Conservation (phyloP, 2,797 vertebrate species). For the Urocyon cinereoargenteus region DNA sequence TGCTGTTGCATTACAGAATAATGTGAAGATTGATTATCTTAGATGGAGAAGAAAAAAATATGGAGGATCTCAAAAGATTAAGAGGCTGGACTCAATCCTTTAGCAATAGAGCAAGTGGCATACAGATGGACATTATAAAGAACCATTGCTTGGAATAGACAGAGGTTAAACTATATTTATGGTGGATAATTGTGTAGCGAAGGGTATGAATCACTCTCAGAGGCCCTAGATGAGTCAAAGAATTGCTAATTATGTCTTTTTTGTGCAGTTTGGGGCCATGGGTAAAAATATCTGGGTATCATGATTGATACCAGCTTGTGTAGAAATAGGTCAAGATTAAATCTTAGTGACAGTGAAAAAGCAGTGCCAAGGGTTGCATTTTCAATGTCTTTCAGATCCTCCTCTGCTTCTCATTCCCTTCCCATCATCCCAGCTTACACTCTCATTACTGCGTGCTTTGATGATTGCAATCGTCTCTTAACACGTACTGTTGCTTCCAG, state of each 20-base stretch:
- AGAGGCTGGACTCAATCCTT: constrained; percentile 16
- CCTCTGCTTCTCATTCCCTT: constrained; percentile 44
- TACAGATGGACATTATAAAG: constrained; percentile 38
- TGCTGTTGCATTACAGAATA: constrained; percentile 41
- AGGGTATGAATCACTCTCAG: constrained; percentile 72
- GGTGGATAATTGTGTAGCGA: constrained; percentile 63
- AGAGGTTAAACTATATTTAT: constrained; percentile 66
- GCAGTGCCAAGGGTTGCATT: constrained; percentile 33
- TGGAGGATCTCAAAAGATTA: background rate
- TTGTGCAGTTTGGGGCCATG: constrained; percentile 56
- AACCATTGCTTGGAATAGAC: constrained; percentile 41
- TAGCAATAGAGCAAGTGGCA: background rate
- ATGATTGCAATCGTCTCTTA: constrained; percentile 49
- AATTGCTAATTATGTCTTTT: constrained; percentile 74
- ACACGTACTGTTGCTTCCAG: background rate
- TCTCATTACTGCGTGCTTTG: constrained; percentile 18
- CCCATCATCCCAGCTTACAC: background rate
- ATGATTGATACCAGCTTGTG: constrained; percentile 68
- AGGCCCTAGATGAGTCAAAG: constrained; percentile 70
- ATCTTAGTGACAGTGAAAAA: constrained; percentile 62
- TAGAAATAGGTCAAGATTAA: constrained; percentile 76
- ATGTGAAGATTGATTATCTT: constrained; percentile 36
- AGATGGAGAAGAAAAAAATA: constrained; percentile 49
- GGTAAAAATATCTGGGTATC: constrained; percentile 75
- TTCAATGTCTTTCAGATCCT: constrained; percentile 70